Conservation (phyloP, 2,888 invertebrate species). For the Andrena camellia region DNA sequence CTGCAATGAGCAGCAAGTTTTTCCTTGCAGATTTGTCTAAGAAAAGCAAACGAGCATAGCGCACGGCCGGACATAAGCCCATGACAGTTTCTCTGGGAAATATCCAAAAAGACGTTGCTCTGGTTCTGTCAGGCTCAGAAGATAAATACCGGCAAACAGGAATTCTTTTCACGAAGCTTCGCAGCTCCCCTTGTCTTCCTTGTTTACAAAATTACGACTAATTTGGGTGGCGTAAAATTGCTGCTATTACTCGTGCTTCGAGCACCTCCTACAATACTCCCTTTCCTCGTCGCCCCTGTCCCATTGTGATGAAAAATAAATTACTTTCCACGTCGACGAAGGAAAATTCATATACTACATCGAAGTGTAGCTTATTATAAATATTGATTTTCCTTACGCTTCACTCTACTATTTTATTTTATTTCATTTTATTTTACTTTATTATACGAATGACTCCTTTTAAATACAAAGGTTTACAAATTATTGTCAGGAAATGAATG, state of each 20-base stretch:
- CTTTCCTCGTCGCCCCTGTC: too few relatives aligned
- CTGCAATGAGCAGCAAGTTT: conserved; percentile 5
- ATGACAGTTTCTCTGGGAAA: conserved; percentile 38
- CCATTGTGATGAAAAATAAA: too few relatives aligned
- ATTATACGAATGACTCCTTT: too few relatives aligned
- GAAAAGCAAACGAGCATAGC: conserved; percentile 29
- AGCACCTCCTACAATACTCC: too few relatives aligned
- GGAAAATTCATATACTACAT: too few relatives aligned
- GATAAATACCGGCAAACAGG: conserved; percentile 37
- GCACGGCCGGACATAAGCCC: conserved; percentile 12
- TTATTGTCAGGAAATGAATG: too few relatives aligned
- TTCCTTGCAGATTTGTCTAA: conserved; percentile 49
- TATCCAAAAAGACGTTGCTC: conserved; percentile 30
- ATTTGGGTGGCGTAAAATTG: conserved; percentile 7
- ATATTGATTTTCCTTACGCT: too few relatives aligned
- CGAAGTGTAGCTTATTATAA: too few relatives aligned
- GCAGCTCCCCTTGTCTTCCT: not conserved
- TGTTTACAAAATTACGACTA: conserved; percentile 2
- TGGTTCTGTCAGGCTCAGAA: conserved; percentile 33
- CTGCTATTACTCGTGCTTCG: conserved; percentile 2
- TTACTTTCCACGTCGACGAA: too few relatives aligned
- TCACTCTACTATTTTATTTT: too few relatives aligned
- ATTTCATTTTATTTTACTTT: too few relatives aligned
- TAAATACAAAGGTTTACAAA: too few relatives aligned
- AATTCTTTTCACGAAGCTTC: conserved; percentile 31